These are phyloP conservation scores for Takifugu flavidus DNA, from an alignment of 2,113 vertebrate genomes.

Conservation along the genomic window DNA sequence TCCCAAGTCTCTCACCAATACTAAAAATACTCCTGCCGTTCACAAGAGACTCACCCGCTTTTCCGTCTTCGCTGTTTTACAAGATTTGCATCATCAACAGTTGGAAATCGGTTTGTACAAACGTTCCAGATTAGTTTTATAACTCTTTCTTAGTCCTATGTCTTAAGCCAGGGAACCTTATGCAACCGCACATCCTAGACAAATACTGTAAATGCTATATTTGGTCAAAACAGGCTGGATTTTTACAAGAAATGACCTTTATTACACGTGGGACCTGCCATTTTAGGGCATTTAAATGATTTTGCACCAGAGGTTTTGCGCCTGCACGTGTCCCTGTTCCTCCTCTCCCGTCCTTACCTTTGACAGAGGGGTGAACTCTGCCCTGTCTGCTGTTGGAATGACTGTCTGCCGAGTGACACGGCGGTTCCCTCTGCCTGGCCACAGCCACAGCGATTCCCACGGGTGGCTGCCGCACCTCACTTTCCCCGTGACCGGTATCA, in stretches of 20 bases:
- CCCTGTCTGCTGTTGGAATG: slow-evolving; percentile 76
- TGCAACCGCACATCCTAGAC: no score
- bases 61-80: neutral
- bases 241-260: no score
- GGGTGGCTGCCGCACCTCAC: slow-evolving; percentile 90
- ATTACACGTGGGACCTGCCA: no score
- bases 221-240: no score
- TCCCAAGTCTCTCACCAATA: slow-evolving; percentile 14
- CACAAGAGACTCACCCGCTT: slow-evolving; percentile 3
- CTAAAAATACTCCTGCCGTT: slow-evolving; percentile 3
- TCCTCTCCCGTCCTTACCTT: slow-evolving; percentile 70
- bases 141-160: no score
- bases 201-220: no score
- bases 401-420: slow-evolving; percentile 75
- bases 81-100: neutral
- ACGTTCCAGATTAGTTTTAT: no score
- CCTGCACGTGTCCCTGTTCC: no score
- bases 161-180: no score
- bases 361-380: slow-evolving; percentile 76
- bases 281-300: no score
- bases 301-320: no score
- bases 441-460: slow-evolving; percentile 93
- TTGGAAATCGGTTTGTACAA: no score
- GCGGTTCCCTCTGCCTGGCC: slow-evolving; percentile 87
- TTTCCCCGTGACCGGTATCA: slow-evolving; percentile 77